These are phyloP conservation scores for Ryuthela nishihirai DNA, from an alignment of 2,888 invertebrate species.

Conservation along the genomic window DNA sequence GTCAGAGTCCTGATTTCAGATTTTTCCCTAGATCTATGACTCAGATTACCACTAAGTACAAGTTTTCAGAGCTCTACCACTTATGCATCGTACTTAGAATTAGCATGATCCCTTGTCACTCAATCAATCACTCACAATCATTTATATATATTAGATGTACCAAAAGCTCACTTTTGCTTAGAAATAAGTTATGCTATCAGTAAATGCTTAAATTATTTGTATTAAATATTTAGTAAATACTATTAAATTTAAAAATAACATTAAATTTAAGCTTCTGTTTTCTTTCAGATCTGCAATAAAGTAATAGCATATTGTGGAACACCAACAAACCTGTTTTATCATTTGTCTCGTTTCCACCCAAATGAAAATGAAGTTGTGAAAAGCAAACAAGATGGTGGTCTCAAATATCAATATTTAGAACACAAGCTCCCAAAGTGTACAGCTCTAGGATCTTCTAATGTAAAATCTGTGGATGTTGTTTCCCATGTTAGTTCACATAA, in stretches of 20 bases:
- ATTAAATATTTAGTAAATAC: too few relatives aligned
- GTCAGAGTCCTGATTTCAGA: too few relatives aligned
- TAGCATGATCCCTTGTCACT: too few relatives aligned
- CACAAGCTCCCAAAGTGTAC: conserved; percentile 26
- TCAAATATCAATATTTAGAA: conserved; percentile 31
- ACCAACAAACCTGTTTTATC: conserved; percentile 31
- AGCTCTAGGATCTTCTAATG: conserved; percentile 7
- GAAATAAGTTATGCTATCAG: not conserved
- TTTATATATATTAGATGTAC: too few relatives aligned
- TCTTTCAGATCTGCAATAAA: conserved; percentile 30
- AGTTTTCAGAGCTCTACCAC: too few relatives aligned
- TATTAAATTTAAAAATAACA: too few relatives aligned
- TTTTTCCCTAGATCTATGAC: too few relatives aligned
- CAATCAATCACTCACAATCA: too few relatives aligned
- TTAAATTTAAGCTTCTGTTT: not conserved
- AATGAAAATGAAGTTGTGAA: conserved; percentile 30
- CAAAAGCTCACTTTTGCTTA: not conserved
- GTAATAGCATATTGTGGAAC: conserved; percentile 35
- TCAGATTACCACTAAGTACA: too few relatives aligned
- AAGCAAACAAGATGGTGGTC: conserved; percentile 30
- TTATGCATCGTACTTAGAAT: too few relatives aligned
- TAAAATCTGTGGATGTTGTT: conserved; percentile 1
- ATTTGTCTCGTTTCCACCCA: conserved; percentile 28
- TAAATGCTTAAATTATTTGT: not conserved
- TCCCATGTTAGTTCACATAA: not conserved